Evolutionary conservation across 2,888 invertebrate species (phyloP).

Genomic region (Polymixis lichenea): DNA sequence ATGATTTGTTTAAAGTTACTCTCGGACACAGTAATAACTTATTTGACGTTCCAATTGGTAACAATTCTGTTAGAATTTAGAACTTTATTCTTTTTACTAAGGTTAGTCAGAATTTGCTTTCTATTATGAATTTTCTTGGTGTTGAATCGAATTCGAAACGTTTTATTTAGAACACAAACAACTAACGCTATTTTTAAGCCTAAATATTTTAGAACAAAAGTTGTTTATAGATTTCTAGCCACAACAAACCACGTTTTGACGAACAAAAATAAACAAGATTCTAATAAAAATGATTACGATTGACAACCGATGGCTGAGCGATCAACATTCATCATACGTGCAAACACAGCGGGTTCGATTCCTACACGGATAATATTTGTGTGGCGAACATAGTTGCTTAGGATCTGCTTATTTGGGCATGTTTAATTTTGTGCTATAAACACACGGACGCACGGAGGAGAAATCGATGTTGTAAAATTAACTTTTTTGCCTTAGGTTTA

Average conservation of each 20-base stretch:
- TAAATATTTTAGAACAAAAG: slow-evolving; percentile 22
- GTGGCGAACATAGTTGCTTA: slow-evolving; percentile 24
- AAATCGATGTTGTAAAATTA: background rate
- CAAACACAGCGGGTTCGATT: background rate
- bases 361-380: slow-evolving; percentile 14
- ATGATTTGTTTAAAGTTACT: background rate
- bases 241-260: slow-evolving; percentile 30
- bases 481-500: too few relatives aligned
- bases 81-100: background rate
- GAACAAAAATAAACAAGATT: slow-evolving; percentile 33
- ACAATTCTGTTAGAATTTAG: background rate
- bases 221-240: slow-evolving; percentile 30
- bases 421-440: slow-evolving; percentile 35
- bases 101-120: background rate
- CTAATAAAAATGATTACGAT: slow-evolving; percentile 33
- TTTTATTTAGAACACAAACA: slow-evolving; percentile 26
- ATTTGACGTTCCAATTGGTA: background rate
- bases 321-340: background rate
- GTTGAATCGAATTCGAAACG: background rate
- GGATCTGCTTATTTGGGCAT: slow-evolving; percentile 25
- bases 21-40: background rate
- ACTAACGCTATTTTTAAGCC: slow-evolving; percentile 28
- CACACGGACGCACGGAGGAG: background rate
- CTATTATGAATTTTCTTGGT: background rate
- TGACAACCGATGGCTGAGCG: slow-evolving; percentile 30